Conservation (phyloP, 2,888 invertebrate species). For the Scotopteryx bipunctaria region DNA sequence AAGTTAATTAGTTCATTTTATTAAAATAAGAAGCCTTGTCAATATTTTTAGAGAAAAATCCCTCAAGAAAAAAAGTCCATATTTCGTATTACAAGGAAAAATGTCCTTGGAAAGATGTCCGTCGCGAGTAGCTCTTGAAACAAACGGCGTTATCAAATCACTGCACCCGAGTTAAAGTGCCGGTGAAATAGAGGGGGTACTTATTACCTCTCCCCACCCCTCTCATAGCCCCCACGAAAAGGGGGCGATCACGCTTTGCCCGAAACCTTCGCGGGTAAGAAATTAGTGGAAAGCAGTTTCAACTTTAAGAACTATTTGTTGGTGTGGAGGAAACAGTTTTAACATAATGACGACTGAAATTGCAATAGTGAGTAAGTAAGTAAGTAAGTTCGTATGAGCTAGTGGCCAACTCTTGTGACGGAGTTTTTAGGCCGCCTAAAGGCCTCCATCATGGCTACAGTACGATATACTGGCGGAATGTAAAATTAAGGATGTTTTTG, state of each 20-base stretch:
- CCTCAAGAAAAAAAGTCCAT: slow-evolving; percentile 46
- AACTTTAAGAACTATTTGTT: slow-evolving; percentile 30
- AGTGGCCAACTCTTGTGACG: no score
- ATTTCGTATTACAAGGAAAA: slow-evolving; percentile 58
- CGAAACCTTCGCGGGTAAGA: slow-evolving; percentile 31
- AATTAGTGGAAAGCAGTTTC: slow-evolving; percentile 31
- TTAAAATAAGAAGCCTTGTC: slow-evolving; percentile 11
- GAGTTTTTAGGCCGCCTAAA: no score
- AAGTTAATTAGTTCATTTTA: slow-evolving; percentile 5
- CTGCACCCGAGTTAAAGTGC: slow-evolving; percentile 79
- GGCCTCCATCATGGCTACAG: no score
- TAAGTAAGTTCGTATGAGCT: no score
- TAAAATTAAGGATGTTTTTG: no score
- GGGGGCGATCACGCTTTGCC: slow-evolving; percentile 33
- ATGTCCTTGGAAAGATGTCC: slow-evolving; percentile 63
- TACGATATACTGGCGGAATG: no score
- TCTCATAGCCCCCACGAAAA: slow-evolving; percentile 27
- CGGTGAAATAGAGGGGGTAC: slow-evolving; percentile 79
- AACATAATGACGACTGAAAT: slow-evolving; percentile 24
- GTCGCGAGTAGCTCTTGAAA: slow-evolving; percentile 71
- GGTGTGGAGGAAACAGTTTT: slow-evolving; percentile 26
- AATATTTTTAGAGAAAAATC: slow-evolving; percentile 49
- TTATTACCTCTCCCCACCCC: slow-evolving; percentile 62
- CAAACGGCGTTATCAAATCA: slow-evolving; percentile 83
- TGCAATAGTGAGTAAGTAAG: slow-evolving; percentile 13